These are phyloP conservation scores for Sylvia atricapilla DNA, from an alignment of 2,113 vertebrate species.

Conservation along the genomic window DNA sequence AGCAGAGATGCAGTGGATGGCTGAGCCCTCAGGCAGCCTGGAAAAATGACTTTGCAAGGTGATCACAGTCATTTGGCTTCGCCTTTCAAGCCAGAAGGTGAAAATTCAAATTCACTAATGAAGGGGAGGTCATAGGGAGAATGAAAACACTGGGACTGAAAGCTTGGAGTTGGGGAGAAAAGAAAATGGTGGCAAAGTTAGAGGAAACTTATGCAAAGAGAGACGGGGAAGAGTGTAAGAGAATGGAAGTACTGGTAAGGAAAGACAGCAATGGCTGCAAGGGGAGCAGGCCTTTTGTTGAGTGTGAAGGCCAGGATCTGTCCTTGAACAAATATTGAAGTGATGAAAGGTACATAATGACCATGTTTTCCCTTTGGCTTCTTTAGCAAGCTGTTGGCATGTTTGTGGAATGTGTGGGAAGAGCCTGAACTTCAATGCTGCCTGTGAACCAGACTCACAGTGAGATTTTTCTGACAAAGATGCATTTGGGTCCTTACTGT, in stretches of 20 bases:
- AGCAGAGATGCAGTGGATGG: background rate
- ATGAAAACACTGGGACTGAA: background rate
- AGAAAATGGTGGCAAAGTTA: background rate
- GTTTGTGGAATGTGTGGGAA: background rate
- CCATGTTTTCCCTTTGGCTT: background rate
- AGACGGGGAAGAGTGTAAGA: background rate
- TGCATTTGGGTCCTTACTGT: background rate
- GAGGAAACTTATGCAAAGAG: background rate
- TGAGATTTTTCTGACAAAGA: background rate
- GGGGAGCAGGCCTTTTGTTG: background rate
- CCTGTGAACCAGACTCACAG: accelerated
- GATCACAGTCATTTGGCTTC: background rate
- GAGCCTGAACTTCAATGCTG: background rate
- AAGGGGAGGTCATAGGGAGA: background rate
- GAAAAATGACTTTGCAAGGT: background rate
- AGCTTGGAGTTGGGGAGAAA: background rate
- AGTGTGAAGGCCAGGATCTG: background rate
- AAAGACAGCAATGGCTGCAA: background rate
- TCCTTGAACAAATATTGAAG: background rate
- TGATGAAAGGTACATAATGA: background rate
- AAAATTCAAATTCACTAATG: background rate
- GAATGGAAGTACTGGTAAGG: background rate
- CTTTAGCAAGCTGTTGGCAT: background rate
- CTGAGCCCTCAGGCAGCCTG: background rate
- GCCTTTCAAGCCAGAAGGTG: background rate